A percentile compares a stretch with the other conserved stretches of the same genome.
Evolutionary conservation across 2,888 invertebrate genomes (phyloP).

Genomic region (Hypomecis atomaria): DNA sequence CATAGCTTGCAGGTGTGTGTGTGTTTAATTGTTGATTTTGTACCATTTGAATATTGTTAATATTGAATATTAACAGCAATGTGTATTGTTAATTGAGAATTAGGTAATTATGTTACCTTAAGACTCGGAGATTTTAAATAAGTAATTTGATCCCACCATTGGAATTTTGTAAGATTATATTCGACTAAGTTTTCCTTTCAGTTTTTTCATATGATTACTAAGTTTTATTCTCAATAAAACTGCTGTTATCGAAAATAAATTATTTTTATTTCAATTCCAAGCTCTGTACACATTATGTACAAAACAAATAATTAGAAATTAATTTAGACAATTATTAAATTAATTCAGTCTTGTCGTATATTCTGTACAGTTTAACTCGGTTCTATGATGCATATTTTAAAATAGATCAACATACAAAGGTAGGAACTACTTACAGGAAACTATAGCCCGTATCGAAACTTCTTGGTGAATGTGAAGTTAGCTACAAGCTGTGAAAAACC

Average conservation of each 20-base stretch:
- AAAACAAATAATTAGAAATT: slow-evolving; percentile 60
- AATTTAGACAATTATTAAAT: slow-evolving; percentile 69
- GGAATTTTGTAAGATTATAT: slow-evolving; percentile 4
- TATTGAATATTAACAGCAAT: slow-evolving; percentile 8
- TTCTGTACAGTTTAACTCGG: slow-evolving; percentile 74
- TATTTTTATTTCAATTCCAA: slow-evolving; percentile 75
- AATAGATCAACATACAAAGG: slow-evolving; percentile 42
- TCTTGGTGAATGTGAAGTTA: no score
- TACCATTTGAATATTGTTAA: slow-evolving; percentile 21
- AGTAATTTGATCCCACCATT: slow-evolving; percentile 22
- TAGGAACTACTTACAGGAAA: slow-evolving; percentile 35
- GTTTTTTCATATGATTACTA: slow-evolving; percentile 36
- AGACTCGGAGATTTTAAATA: not conserved
- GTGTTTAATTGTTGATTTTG: slow-evolving; percentile 31
- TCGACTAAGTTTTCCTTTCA: slow-evolving; percentile 4
- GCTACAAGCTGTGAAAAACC: no score
- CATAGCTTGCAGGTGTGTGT: slow-evolving; percentile 18
- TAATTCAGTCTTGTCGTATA: slow-evolving; percentile 79
- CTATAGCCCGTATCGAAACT: not conserved
- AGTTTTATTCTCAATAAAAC: slow-evolving; percentile 58
- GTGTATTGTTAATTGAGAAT: slow-evolving; percentile 3
- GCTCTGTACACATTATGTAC: slow-evolving; percentile 61
- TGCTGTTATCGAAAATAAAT: slow-evolving; percentile 73
- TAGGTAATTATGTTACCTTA: not conserved
- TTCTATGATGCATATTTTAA: slow-evolving; percentile 26